These are phyloP conservation scores for Drosophila picticornis DNA, from an alignment of 2,888 invertebrate genomes.

Conservation along the genomic window DNA sequence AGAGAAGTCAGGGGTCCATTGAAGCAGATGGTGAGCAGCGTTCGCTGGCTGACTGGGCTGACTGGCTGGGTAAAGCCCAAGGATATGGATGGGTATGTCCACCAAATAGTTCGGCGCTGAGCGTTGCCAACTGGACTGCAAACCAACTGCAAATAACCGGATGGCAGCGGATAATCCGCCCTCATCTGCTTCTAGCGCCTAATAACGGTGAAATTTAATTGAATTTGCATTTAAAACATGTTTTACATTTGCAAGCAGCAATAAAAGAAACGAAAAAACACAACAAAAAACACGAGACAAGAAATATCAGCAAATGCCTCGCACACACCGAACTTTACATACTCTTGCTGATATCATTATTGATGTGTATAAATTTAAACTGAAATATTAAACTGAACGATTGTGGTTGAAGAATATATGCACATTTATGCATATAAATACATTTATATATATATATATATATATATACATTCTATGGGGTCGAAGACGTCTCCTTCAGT, in stretches of 20 bases:
- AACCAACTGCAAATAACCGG: conserved; percentile 16
- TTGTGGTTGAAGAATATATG: not conserved
- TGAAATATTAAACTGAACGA: not conserved
- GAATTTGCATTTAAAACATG: conserved; percentile 73
- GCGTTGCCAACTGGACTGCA: conserved; percentile 5
- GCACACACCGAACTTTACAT: not conserved
- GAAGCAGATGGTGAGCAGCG: conserved; percentile 6
- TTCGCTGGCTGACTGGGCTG: not conserved
- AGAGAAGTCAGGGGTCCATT: conserved; percentile 38
- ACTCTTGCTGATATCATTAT: not conserved
- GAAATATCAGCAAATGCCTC: not conserved
- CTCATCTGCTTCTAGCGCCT: conserved; percentile 6
- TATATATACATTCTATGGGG: not conserved
- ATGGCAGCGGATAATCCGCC: conserved; percentile 15
- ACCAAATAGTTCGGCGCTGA: not conserved
- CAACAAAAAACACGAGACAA: conserved; percentile 25
- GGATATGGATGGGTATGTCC: conserved; percentile 23
- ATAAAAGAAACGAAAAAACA: conserved; percentile 6
- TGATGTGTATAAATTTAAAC: not conserved
- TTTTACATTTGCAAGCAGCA: conserved; percentile 31
- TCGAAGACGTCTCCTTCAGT: not conserved
- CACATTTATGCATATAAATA: not conserved
- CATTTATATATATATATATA: not conserved
- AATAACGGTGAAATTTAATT: conserved; percentile 57
- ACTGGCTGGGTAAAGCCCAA: conserved; percentile 43